Evolutionary conservation across 2,888 invertebrate genomes (phyloP), one percentile per base, ranked within the genome.

Genomic region (Dasysyrphus tricinctus): DNA sequence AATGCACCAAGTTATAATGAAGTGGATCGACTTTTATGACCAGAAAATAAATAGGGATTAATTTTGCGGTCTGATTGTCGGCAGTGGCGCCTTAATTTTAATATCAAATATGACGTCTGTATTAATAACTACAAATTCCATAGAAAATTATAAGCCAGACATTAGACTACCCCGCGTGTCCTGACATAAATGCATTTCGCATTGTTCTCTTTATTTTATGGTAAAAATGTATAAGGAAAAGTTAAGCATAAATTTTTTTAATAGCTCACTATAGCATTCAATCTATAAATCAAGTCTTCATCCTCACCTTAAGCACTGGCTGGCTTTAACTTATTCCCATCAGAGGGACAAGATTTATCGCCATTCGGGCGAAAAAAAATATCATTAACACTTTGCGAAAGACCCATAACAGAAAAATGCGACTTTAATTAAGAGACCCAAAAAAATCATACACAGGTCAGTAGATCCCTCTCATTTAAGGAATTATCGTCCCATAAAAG

Each of bases 381-480:
- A 67, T 73, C 59, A 69, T 78, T 69, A 67, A 78, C 72, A 74
- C 67, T 73, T 61, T 56, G 7, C 56, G 61, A 67, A 67, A 42
- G 42, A 73, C 44, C 69, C 32, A 24, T 24, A 49, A n/a, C 54
- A 61, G n/a, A 70, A 49, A 75, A 76, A 81, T 76, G 65, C 78
- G 73, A 61, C 73, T 82, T 82, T 82, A 82, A 82, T 82, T 82
- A 82, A 82, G 77, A 82, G n/a, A n/a, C n/a, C 56, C 72, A 42
- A 77, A 69, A 61, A 61, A 82, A 34, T 73, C 51, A 82, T 73
- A 39, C 51, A 59, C 57, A 67, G 77, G 67, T 77, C 82, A 77
- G 24, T 24, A 24, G 67, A 49, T 34, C 42, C 56, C 5, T 61
- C 63, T 56, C 72, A 63, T 72, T 65, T 54, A 59, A 24, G 42